Conservation (phyloP, 2,113 vertebrate genomes). For the Parotia lawesii region DNA sequence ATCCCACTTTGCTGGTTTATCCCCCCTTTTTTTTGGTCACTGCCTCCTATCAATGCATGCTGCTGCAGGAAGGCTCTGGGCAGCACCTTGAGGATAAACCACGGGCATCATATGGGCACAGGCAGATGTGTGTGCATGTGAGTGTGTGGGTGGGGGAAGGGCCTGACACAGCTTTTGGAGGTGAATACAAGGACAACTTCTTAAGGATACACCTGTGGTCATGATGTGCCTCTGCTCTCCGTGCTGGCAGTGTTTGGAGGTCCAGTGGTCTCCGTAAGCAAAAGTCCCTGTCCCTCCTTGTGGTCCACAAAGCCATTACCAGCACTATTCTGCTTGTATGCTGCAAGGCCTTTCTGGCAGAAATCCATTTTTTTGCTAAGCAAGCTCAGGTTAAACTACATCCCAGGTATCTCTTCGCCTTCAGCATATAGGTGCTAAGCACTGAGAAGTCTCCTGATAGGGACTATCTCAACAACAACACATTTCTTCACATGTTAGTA, state of each 20-base stretch:
- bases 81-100: not conserved
- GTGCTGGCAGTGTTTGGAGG: not conserved
- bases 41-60: not conserved
- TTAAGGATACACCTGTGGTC: not conserved
- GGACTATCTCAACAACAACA: not conserved
- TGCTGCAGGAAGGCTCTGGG: not conserved
- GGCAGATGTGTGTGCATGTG: not conserved
- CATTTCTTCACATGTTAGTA: not conserved
- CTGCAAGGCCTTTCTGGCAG: not conserved
- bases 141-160: not conserved
- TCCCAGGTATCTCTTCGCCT: not conserved
- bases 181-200: not conserved
- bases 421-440: not conserved
- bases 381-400: not conserved
- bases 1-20: not conserved
- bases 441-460: not conserved
- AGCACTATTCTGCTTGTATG: not conserved
- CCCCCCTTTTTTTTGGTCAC: not conserved
- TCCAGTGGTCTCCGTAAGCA: not conserved
- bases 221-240: not conserved
- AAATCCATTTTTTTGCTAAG: not conserved
- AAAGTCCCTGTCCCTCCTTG: not conserved
- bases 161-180: not conserved
- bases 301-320: not conserved
- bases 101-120: accelerated